These are phyloP conservation scores for Calypte anna DNA, from an alignment of 2,113 vertebrate species.

Conservation along the genomic window DNA sequence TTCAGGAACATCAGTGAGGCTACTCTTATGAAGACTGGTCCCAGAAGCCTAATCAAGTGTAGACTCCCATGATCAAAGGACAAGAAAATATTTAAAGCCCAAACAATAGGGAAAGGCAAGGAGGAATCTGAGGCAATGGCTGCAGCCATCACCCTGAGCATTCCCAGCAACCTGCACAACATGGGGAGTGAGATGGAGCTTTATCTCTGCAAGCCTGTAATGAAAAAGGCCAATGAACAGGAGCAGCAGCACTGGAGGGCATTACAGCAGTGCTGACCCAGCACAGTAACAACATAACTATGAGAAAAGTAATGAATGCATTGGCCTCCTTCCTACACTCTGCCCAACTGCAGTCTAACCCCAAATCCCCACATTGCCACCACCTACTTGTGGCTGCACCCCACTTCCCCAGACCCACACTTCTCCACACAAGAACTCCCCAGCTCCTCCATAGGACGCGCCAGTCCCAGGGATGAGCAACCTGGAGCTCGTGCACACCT, in stretches of 20 bases:
- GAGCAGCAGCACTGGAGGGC: background rate
- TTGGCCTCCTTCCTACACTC: background rate
- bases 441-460: background rate
- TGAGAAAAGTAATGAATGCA: background rate
- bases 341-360: background rate
- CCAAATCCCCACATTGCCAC: background rate
- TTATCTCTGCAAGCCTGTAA: background rate
- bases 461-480: background rate
- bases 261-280: background rate
- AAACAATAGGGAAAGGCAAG: background rate
- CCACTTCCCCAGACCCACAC: background rate
- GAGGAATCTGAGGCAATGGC: background rate
- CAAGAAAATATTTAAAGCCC: background rate
- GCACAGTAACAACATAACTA: background rate
- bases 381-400: background rate
- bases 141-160: rapidly evolving
- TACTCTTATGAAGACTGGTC: background rate
- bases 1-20: background rate
- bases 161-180: background rate
- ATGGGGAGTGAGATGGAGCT: background rate
- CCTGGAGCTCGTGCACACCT: rapidly evolving
- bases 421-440: background rate
- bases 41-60: background rate
- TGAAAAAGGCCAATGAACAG: background rate
- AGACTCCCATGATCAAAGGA: background rate